These are phyloP conservation scores for Sminthopsis crassicaudata DNA, from an alignment of 2,113 vertebrate species.

Conservation along the genomic window DNA sequence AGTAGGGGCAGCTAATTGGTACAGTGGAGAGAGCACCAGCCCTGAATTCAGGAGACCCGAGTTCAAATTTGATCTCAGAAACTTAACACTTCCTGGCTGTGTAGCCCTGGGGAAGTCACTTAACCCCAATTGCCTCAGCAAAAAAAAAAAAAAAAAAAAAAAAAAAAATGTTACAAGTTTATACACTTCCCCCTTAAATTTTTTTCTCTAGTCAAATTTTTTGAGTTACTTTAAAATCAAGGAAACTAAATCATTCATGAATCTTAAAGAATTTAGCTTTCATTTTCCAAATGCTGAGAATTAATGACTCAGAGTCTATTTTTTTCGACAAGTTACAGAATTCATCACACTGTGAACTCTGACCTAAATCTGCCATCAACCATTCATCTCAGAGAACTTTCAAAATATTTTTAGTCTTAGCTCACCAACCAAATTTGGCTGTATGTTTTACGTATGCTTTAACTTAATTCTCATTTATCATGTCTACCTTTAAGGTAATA, in stretches of 20 bases:
- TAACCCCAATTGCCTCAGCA: too few species aligned
- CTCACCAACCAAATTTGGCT: neutral
- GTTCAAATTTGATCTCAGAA: too few species aligned
- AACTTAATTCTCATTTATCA: neutral
- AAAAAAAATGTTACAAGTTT: too few species aligned
- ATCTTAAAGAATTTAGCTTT: neutral
- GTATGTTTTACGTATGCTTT: neutral
- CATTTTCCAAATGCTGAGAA: neutral
- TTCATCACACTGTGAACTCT: neutral
- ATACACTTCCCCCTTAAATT: too few species aligned
- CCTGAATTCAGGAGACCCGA: too few species aligned
- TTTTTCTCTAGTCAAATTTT: neutral
- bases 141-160: too few species aligned
- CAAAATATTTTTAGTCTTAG: neutral
- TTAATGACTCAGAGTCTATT: neutral
- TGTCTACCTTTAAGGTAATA: neutral
- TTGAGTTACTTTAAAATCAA: neutral
- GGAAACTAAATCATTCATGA: neutral
- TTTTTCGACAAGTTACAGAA: neutral
- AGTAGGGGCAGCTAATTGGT: too few species aligned
- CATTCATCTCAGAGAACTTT: neutral
- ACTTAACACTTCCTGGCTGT: too few species aligned
- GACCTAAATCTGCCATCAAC: neutral
- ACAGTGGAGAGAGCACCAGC: too few species aligned
- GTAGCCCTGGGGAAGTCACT: too few species aligned